A percentile compares a stretch with the other conserved stretches of the same genome.
Conservation (phyloP, 2,113 vertebrate genomes). For the Procavia capensis region DNA sequence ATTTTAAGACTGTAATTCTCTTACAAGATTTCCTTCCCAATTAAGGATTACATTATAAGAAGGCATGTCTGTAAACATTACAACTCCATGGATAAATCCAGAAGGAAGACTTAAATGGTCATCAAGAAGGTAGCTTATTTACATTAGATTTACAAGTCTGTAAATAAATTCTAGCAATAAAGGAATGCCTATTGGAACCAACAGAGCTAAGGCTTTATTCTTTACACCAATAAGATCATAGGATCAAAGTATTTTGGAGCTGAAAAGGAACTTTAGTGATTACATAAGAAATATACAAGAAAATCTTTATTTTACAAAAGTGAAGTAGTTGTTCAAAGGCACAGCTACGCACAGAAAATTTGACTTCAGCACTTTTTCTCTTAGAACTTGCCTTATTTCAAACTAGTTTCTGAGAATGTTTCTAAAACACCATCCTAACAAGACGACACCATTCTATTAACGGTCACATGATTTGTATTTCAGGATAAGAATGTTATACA, state of each 20-base stretch:
- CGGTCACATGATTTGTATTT: neutral
- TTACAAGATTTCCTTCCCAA: conserved; percentile 65
- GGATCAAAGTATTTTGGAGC: neutral
- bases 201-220: neutral
- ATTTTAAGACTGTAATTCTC: conserved; percentile 70
- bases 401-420: neutral
- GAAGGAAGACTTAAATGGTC: conserved; percentile 60
- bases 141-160: conserved; percentile 63
- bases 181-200: neutral
- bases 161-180: conserved; percentile 26
- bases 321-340: neutral
- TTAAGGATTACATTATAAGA: conserved; percentile 63
- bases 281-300: neutral
- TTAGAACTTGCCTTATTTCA: neutral
- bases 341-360: neutral
- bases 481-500: neutral
- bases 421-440: neutral
- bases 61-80: conserved; percentile 71
- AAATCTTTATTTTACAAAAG: conserved; percentile 2
- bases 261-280: conserved; percentile 14
- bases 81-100: conserved; percentile 40
- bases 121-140: conserved; percentile 68
- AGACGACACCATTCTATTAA: neutral
- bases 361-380: neutral
- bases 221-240: neutral